Conservation (phyloP, 2,797 vertebrate genomes). For the Prunella strophiata region DNA sequence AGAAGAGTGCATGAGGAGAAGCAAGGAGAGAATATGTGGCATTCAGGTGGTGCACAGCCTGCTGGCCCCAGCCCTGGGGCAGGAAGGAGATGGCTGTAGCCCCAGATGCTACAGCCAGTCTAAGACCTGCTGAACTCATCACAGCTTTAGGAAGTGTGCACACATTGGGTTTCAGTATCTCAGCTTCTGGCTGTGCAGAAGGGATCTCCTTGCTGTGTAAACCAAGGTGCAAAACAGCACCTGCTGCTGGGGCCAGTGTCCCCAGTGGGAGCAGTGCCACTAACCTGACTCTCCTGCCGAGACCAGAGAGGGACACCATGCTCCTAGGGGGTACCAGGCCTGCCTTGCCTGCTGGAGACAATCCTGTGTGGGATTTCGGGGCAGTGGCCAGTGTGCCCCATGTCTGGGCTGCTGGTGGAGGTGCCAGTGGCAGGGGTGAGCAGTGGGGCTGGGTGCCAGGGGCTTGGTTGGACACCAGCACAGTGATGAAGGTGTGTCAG, state of each 20-base stretch:
- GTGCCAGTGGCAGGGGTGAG: no score
- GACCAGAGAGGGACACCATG: background rate
- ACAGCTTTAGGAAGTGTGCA: background rate
- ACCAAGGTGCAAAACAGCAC: background rate
- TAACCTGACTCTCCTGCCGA: background rate
- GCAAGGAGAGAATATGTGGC: background rate
- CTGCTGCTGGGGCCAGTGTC: background rate
- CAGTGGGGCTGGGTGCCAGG: rapidly evolving
- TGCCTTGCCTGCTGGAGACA: background rate
- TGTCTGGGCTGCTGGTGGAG: background rate
- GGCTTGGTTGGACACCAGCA: background rate
- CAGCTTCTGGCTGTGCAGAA: background rate
- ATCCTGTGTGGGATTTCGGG: rapidly evolving
- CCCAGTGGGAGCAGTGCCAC: rapidly evolving
- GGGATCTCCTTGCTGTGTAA: background rate
- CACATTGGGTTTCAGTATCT: rapidly evolving
- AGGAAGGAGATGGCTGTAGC: background rate
- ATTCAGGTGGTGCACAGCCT: background rate
- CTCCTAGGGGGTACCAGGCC: rapidly evolving
- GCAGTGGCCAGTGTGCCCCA: rapidly evolving
- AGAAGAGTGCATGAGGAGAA: background rate
- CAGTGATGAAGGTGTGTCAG: background rate
- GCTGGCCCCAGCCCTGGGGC: background rate
- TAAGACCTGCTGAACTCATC: background rate
- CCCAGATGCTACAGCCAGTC: background rate